These are phyloP conservation scores for Spongilla lacustris DNA, from an alignment of 37 sponge, comb jelly and placozoan genomes.

Conservation along the genomic window DNA sequence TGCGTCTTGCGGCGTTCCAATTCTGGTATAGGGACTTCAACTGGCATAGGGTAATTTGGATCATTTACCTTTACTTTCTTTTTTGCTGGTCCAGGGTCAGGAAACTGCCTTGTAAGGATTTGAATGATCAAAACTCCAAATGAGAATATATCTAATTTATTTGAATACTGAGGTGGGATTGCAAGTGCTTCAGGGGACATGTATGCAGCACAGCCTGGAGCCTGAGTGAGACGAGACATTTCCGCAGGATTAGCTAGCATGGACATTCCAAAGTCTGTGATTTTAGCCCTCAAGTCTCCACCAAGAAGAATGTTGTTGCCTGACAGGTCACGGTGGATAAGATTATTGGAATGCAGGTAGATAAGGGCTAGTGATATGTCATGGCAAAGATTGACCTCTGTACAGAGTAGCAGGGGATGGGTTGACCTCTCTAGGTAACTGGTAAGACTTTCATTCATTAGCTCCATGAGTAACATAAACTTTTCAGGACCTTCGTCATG, in stretches of 20 bases:
- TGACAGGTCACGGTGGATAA: constrained; percentile 44
- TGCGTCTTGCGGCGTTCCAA: no score
- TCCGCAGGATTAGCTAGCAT: background rate
- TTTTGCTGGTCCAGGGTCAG: background rate
- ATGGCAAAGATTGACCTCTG: constrained; percentile 22
- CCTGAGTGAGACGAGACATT: background rate
- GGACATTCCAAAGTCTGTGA: constrained; percentile 57
- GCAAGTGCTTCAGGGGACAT: constrained; percentile 28
- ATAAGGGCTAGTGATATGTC: constrained; percentile 24
- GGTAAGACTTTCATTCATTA: constrained; percentile 60
- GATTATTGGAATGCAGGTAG: constrained; percentile 38
- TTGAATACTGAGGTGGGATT: background rate
- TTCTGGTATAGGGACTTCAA: no score
- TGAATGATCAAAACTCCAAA: constrained; percentile 25
- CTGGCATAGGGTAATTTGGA: no score
- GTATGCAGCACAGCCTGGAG: constrained; percentile 21
- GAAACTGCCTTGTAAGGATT: background rate
- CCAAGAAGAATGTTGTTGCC: constrained; percentile 52
- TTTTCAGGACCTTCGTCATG: background rate
- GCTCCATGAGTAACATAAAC: constrained; percentile 44
- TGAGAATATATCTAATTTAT: constrained; percentile 21
- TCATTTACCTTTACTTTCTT: no score
- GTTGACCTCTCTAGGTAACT: constrained; percentile 19
- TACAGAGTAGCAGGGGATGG: background rate
- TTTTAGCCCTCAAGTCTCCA: constrained; percentile 10